phyloP scores from a whole-genome alignment of 1,140 invertebrate species.

The Procambarus virginalis region DNA sequence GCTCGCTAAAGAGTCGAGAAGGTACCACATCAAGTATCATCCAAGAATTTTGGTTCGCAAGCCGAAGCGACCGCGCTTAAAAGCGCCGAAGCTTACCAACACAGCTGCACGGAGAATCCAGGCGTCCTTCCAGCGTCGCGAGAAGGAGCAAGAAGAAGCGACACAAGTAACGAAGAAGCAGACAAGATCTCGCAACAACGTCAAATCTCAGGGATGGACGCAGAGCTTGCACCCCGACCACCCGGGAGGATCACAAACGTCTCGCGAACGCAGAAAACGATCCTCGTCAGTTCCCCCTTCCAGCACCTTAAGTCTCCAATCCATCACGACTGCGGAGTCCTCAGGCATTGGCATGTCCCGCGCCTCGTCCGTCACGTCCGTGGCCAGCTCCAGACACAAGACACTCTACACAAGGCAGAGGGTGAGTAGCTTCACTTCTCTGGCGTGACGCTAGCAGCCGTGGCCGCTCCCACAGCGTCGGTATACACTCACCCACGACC shows the following conservation, averaged over 20 bases:
- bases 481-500: background rate
- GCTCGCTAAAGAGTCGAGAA: background rate
- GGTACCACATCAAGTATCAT: slow-evolving; percentile 46
- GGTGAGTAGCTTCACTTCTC: slow-evolving; percentile 51
- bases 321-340: slow-evolving; percentile 47
- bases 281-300: background rate
- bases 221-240: background rate
- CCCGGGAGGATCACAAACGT: background rate
- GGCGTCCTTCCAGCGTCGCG: slow-evolving; percentile 22
- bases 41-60: slow-evolving; percentile 19
- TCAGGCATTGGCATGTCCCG: slow-evolving; percentile 60
- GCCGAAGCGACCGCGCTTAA: slow-evolving; percentile 4
- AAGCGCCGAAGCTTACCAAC: slow-evolving; percentile 37
- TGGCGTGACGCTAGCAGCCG: slow-evolving; percentile 25
- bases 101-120: slow-evolving; percentile 46
- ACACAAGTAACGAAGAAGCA: background rate
- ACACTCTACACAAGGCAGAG: slow-evolving; percentile 42
- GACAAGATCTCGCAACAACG: background rate
- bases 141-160: slow-evolving; percentile 15
- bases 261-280: background rate
- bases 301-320: slow-evolving; percentile 44
- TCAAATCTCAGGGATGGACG: slow-evolving; percentile 30
- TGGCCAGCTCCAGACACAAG: slow-evolving; percentile 36
- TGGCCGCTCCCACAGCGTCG: background rate
- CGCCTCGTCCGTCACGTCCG: slow-evolving; percentile 51